Evolutionary conservation across 2,888 invertebrate genomes (phyloP), one percentile per base, ranked within the genome.

Genomic region (Philhelius pedissequus): DNA sequence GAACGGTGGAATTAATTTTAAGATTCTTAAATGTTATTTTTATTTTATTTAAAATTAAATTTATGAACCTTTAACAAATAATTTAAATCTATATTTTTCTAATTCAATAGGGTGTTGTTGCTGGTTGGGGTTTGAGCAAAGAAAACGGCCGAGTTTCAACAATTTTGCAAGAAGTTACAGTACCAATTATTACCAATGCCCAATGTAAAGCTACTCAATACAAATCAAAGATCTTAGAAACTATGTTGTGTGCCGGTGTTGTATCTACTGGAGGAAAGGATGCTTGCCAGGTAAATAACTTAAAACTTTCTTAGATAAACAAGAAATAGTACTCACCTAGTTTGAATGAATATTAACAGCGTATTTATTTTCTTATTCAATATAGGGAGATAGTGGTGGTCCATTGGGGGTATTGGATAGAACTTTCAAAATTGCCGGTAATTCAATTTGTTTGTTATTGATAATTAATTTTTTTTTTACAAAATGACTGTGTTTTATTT

Each of bases 351-450:
- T n/a, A n/a, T n/a, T n/a, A n/a, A n/a, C n/a, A n/a, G n/a, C n/a
- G n/a, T n/a, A n/a, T n/a, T n/a, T n/a, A n/a, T n/a, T n/a, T n/a
- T n/a, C n/a, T n/a, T 68, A 25, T 48, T 25, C 5, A 6, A n/a
- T 15, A 25, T 64, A 90, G 90, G 91, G 91, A 62, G 91, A 91
- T 86, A 91, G 91, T 71, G 91, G 91, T 43, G 91, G 91, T 68
- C 91, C 91, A 4, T 86, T 91, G 18, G 89, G 88, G 45, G 89
- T 90, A 0, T 84, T 86, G 6, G 89, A 90, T 74, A 88, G 87
- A 18, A 88, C 89, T 43, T 89, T 87, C 78, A 89, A 89, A 15
- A 82, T 90, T 62, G 90, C 88, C 15, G 90, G 90, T 56, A 66
- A 54, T 30, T 22, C 32, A 30, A 8, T 9, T n/a, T 8, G 18